Conservation (phyloP, 2,888 invertebrate genomes). For the Tiphia femorata region DNA sequence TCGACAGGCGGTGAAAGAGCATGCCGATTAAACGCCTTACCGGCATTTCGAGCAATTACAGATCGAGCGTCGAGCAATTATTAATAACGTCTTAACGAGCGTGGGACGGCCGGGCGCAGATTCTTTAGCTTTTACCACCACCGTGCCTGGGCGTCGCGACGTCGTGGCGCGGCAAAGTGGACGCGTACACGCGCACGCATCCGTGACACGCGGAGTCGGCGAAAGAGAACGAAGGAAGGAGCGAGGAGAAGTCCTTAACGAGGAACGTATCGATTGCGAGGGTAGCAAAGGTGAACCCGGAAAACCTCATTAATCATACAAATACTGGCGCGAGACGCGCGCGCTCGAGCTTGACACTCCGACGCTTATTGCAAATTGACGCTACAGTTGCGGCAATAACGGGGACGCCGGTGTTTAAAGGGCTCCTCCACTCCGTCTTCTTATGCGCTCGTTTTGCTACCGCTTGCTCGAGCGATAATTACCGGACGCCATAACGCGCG, state of each 20-base stretch:
- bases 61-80: neutral
- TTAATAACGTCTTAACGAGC: conserved; percentile 1
- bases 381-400: neutral
- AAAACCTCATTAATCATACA: neutral
- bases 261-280: neutral
- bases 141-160: neutral
- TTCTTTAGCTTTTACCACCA: neutral
- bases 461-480: neutral
- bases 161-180: neutral
- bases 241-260: neutral
- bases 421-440: too few species aligned
- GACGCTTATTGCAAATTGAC: neutral
- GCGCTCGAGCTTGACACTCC: neutral
- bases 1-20: too few species aligned
- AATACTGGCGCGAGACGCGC: neutral
- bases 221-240: neutral
- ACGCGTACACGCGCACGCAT: neutral
- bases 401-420: too few species aligned
- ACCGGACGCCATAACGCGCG: neutral
- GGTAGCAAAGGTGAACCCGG: neutral
- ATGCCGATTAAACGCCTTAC: too few species aligned
- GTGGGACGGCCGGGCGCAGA: neutral
- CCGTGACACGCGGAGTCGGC: too few species aligned
- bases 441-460: too few species aligned
- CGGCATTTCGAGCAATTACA: neutral